Evolutionary conservation across 1,140 invertebrate genomes (phyloP), one percentile per base, ranked within the genome.

Genomic region (Babylonia areolata): DNA sequence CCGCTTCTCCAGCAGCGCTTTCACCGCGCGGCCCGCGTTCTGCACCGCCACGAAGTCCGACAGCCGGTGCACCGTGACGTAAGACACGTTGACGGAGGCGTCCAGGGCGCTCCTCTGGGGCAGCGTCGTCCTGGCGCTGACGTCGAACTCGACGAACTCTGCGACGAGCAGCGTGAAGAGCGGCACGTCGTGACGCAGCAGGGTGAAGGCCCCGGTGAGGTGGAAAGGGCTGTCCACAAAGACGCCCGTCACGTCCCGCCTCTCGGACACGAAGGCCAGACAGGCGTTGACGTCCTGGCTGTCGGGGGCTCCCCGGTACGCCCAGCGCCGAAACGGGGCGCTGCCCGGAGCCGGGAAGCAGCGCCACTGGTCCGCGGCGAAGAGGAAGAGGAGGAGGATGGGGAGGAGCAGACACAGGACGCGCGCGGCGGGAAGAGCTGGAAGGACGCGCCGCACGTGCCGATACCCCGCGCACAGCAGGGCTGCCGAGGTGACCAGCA

Each of bases 71-170:
- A 92, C 84, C 2, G 88, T 85, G 39, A 81, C 58, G 11, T 91
- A 80, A 20, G 81, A 39, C 35, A 89, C 64, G 2, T 86, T 69
- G 28, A 58, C 83, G 28, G 75, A 84, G 15, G 33, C 3, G 20
- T 37, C 39, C 6, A 81, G 28, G 20, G 81, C 15, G 71, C 37
- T 37, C 20, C 23, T 23, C 17, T 79, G 37, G 33, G 12, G 28
- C 23, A 81, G 15, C 20, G 20, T 82, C 23, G 35, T 42, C 69
- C 39, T 71, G 5, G 79, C 31, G 20, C 17, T 28, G n/a, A 84
- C 58, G 31, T 85, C 69, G 75, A 92, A 93, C 88, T 93, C 93
- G 12, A 90, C 85, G 46, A 91, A 93, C 87, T 93, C 93, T 37
- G 87, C 87, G 33, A 91, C 89, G 35, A 91, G 90, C 28, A 93